Evolutionary conservation across 2,797 vertebrate genomes (phyloP).

Genomic region (Cynodonichthys magdalenae): DNA sequence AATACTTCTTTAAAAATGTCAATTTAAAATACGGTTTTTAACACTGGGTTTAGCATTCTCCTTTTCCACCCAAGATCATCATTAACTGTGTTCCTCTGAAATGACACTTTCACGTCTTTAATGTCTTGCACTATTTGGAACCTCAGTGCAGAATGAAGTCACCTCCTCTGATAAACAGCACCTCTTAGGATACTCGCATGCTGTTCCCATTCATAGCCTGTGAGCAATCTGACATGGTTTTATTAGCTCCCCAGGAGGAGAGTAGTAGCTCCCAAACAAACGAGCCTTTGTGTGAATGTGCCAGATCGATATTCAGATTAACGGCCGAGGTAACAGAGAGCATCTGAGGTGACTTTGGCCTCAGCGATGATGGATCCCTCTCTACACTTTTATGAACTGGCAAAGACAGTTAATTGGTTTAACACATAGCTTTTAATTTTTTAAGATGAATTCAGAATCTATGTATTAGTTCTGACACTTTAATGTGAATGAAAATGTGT

Average conservation of each 20-base stretch:
- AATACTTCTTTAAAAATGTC: constrained; percentile 22
- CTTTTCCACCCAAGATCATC: constrained; percentile 8
- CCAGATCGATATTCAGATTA: constrained; percentile 17
- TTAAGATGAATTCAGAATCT: constrained; percentile 34
- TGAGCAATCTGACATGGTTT: constrained; percentile 37
- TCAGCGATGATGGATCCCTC: constrained; percentile 24
- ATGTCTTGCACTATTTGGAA: constrained; percentile 35
- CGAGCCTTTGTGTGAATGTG: constrained; percentile 17
- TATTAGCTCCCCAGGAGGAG: constrained; percentile 17
- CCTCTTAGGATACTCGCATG: constrained; percentile 17
- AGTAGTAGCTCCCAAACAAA: constrained; percentile 18
- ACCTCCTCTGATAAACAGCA: constrained; percentile 33
- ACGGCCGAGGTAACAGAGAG: constrained; percentile 4
- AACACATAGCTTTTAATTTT: constrained; percentile 36
- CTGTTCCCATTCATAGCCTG: constrained; percentile 26
- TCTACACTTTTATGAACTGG: constrained; percentile 19
- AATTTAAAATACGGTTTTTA: constrained; percentile 35
- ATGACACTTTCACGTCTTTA: constrained; percentile 33
- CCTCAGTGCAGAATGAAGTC: constrained; percentile 30
- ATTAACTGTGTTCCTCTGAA: constrained; percentile 21
- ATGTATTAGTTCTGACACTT: constrained; percentile 30
- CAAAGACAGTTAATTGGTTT: constrained; percentile 23
- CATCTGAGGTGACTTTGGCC: constrained; percentile 23
- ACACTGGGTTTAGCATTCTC: constrained; percentile 9
- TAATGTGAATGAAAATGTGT: constrained; percentile 26